phyloP scores from a whole-genome alignment of 2,888 invertebrate species.

The Tachina lurida region DNA sequence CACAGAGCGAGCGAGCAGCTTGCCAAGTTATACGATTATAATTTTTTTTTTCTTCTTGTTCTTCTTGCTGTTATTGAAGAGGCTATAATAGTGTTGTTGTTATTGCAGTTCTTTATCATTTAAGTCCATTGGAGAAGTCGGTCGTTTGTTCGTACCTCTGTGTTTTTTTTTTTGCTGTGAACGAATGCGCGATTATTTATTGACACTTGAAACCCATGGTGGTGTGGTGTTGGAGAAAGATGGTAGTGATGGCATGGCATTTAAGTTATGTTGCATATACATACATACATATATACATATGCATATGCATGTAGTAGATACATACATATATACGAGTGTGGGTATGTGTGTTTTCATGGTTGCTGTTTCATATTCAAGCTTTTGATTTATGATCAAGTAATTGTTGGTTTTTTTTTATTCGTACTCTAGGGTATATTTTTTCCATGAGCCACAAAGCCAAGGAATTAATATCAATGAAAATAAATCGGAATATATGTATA shows the following conservation, averaged over 20 bases:
- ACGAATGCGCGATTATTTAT: conserved; percentile 80
- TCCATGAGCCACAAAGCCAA: conserved; percentile 41
- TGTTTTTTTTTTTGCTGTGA: conserved; percentile 44
- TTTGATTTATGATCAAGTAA: conserved; percentile 83
- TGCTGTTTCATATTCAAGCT: conserved; percentile 77
- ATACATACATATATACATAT: neutral
- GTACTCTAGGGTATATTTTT: conserved; percentile 68
- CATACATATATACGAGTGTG: neutral
- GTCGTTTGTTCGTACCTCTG: conserved; percentile 60
- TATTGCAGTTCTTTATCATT: conserved; percentile 62
- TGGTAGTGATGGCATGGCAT: conserved; percentile 71
- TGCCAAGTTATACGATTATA: conserved; percentile 52
- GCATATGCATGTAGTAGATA: neutral
- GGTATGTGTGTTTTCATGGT: neutral
- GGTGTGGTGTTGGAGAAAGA: conserved; percentile 71
- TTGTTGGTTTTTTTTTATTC: conserved; percentile 79
- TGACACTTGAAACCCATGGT: conserved; percentile 80
- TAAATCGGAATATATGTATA: conserved; percentile 29
- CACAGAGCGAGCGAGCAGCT: conserved; percentile 59
- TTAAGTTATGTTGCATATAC: conserved; percentile 60
- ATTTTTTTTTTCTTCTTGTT: conserved; percentile 4
- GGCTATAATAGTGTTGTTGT: conserved; percentile 19
- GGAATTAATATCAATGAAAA: conserved; percentile 52
- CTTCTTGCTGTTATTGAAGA: conserved; percentile 18
- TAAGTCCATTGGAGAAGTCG: conserved; percentile 60